phyloP scores from a whole-genome alignment of 2,888 invertebrate species.

The Dolichopus griseipennis region DNA sequence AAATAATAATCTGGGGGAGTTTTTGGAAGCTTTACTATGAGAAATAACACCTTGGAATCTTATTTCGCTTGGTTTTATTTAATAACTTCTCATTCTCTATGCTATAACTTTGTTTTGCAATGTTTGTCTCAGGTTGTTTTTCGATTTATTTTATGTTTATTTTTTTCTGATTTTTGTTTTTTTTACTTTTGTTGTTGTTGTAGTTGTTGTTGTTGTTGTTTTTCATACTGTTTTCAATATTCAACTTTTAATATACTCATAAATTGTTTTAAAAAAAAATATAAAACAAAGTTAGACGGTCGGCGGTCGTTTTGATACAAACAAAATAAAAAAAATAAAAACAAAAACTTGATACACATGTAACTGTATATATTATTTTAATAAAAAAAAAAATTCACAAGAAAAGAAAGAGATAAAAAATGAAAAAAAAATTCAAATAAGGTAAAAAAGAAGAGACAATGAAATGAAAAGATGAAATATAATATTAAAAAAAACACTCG shows the following conservation, averaged over 20 bases:
- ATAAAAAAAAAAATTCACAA: no score
- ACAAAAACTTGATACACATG: not conserved
- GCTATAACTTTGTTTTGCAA: not conserved
- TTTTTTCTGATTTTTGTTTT: not conserved
- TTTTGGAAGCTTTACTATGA: no score
- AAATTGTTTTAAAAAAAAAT: not conserved
- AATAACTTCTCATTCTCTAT: no score
- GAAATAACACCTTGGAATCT: no score
- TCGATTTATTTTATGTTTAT: no score
- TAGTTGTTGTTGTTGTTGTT: no score
- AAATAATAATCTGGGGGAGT: no score
- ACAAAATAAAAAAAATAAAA: not conserved
- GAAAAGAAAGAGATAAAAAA: not conserved
- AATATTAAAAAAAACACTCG: no score
- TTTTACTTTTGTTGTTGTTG: no score
- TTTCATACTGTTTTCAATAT: not conserved
- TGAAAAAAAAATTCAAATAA: not conserved
- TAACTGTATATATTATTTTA: not conserved
- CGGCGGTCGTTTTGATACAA: slow-evolving; percentile 4
- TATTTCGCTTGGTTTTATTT: no score
- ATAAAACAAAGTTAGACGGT: not conserved
- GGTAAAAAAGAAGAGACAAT: not conserved
- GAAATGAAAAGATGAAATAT: not conserved
- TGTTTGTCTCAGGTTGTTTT: slow-evolving; percentile 1
- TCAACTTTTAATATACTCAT: not conserved